phyloP scores from a whole-genome alignment of 2,113 vertebrate genomes.

The Addax nasomaculatus region DNA sequence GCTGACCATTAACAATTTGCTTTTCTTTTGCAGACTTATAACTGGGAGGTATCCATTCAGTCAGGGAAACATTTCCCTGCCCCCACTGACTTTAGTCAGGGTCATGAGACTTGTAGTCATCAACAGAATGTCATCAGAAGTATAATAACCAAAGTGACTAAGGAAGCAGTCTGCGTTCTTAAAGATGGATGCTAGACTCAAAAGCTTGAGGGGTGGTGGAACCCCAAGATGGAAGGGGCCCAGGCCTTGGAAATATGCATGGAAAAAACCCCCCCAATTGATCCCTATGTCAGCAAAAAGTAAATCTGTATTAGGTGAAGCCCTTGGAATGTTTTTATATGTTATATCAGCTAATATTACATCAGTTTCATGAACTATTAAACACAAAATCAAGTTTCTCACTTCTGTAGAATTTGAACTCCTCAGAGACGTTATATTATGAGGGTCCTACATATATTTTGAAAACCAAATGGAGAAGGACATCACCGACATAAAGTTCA shows the following conservation, averaged over 20 bases:
- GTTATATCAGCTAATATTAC: neutral
- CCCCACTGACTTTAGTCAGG: neutral
- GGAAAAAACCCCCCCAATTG: neutral
- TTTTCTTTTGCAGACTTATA: neutral
- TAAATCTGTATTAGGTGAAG: neutral
- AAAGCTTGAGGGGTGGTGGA: fast-evolving
- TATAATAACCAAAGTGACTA: neutral
- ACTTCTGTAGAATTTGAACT: neutral
- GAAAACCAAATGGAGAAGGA: neutral
- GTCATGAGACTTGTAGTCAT: neutral
- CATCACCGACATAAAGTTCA: neutral
- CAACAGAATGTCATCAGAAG: neutral
- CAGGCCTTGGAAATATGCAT: neutral
- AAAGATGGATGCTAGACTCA: neutral
- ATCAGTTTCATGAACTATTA: neutral
- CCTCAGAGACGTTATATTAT: neutral
- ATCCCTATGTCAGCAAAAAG: neutral
- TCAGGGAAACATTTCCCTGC: neutral
- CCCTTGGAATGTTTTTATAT: neutral
- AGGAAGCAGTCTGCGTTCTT: neutral
- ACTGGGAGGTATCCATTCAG: neutral
- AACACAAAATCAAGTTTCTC: neutral
- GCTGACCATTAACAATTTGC: neutral
- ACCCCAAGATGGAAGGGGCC: neutral
- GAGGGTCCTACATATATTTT: neutral